A percentile compares a stretch with the other conserved stretches of the same genome.
These are phyloP conservation scores for Stomorhina lunata DNA, from an alignment of 2,888 invertebrate species.

Conservation along the genomic window DNA sequence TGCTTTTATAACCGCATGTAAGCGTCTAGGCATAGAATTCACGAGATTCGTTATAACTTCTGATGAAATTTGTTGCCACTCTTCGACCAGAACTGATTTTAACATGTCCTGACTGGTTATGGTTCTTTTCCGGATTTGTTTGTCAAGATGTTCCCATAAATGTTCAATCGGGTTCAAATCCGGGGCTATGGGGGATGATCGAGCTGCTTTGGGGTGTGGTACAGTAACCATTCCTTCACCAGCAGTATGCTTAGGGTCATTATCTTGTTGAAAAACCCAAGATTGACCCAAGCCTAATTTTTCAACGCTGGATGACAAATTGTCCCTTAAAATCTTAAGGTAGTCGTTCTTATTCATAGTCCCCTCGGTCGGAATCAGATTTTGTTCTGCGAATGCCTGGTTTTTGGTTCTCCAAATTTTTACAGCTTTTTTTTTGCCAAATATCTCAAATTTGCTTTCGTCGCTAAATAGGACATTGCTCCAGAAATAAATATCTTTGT, in stretches of 20 bases:
- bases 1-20: too few relatives aligned
- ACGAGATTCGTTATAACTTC: too few relatives aligned
- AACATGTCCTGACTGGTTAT: background rate
- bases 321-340: background rate
- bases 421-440: slow-evolving; percentile 17
- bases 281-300: background rate
- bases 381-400: background rate
- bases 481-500: too few relatives aligned
- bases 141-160: slow-evolving; percentile 3
- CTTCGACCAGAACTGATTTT: background rate
- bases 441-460: slow-evolving; percentile 36
- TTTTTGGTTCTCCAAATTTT: slow-evolving; percentile 31
- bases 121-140: slow-evolving; percentile 12
- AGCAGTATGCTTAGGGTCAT: too few relatives aligned
- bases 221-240: slow-evolving; percentile 41
- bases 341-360: background rate
- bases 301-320: background rate
- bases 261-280: slow-evolving; percentile 21
- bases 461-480: slow-evolving; percentile 30
- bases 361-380: background rate
- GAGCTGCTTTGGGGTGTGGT: background rate
- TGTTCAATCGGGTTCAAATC: slow-evolving; percentile 29
- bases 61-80: slow-evolving; percentile 4
- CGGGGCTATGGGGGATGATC: slow-evolving; percentile 22
- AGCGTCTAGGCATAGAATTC: too few relatives aligned